Base-by-base conservation (phyloP, 2,797 vertebrate species). In the Lacerta bilineata region DNA sequence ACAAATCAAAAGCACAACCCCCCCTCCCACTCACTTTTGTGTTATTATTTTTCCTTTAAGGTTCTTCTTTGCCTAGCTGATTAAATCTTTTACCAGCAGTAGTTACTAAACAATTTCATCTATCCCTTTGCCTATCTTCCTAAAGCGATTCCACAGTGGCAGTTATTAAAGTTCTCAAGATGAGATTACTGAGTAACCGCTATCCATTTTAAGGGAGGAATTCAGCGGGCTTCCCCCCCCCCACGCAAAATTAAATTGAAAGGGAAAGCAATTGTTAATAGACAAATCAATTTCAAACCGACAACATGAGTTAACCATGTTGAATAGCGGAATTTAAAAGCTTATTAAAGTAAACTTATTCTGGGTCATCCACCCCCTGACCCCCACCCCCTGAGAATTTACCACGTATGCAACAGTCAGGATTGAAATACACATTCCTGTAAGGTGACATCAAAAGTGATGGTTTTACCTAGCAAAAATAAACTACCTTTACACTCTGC, bases 181-280 rank as follows among this genome's bases (percentile, higher is more conserved):
- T 72, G 74, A 80, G 33, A 86, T 93, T 94, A 94, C 81, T 88
- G 95, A 95, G 92, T 79, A 88, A 92, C 50, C 91, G 92, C 46
- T 84, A 87, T 72, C 77, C 76, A 77, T 86, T 86, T 95, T 95
- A 94, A 94, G 88, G 72, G 27, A 86, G 78, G 43, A 46, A 88
- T 91, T 86, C 69, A n/a, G 23, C 68, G 69, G 1, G 17, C 66
- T 64, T 64, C 91, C 91, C 91, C 84, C 90, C 3, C 17, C n/a
- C 5, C 18, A 33, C 6, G 82, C 75, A 18, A 90, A 90, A 41
- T 87, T 83, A 66, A 50, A 80, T 36, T 91, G 3, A 39, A 83
- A 75, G 11, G 20, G 15, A 88, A 87, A 84, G 8, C 6, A 90
- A 39, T 83, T 88, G 87, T 92, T 84, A 91, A 43, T 84, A 92